Evolutionary conservation across 2,888 invertebrate genomes (phyloP).

Genomic region (Agriopis aurantiaria): DNA sequence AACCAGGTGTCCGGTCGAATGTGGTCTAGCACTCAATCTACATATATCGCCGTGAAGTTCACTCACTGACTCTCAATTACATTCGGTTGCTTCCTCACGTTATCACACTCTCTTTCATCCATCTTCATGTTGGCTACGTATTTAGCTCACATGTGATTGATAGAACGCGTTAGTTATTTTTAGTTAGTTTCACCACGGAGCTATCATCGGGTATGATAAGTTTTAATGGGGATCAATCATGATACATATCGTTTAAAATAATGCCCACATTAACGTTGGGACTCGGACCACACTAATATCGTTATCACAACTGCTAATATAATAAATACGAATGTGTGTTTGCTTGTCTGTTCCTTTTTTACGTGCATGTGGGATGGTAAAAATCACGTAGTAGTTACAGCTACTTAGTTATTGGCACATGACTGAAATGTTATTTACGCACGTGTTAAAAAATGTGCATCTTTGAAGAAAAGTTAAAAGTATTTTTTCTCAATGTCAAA

Average conservation of each 20-base stretch:
- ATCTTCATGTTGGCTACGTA: conserved; percentile 34
- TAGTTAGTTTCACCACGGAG: conserved; percentile 27
- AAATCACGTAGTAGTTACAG: no score
- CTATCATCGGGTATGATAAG: conserved; percentile 33
- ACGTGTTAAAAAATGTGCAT: no score
- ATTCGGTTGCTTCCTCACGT: not conserved
- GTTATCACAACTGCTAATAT: no score
- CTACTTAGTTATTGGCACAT: no score
- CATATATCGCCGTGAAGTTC: not conserved
- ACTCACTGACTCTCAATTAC: conserved; percentile 1
- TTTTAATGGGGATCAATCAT: conserved; percentile 32
- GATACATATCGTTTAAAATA: not conserved
- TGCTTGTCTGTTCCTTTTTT: no score
- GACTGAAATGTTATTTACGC: no score
- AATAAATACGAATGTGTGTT: no score
- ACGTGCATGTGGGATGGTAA: no score
- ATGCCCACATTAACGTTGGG: not conserved
- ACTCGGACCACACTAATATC: no score
- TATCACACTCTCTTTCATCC: conserved; percentile 34
- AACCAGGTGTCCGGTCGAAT: no score
- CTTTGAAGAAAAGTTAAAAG: not conserved
- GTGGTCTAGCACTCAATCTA: no score
- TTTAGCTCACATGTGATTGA: conserved; percentile 40
- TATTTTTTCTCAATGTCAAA: not conserved
- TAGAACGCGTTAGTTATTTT: conserved; percentile 35